Base-by-base conservation (phyloP, 2,113 vertebrate species). In the Lanius ludovicianus region DNA sequence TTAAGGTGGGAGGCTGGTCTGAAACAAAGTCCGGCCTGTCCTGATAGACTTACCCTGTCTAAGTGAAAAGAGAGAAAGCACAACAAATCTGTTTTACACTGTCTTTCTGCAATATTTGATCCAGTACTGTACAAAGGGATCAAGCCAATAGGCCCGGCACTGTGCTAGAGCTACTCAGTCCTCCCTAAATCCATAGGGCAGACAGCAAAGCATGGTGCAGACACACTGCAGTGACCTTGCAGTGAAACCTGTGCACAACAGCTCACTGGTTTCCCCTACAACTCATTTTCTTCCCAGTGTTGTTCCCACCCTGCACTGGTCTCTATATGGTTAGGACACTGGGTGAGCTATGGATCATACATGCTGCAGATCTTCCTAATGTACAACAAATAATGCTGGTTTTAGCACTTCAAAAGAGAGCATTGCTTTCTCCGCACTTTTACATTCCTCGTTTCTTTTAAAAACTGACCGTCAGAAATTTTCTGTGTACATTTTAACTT, bases 111-210 rank as follows among this genome's bases (percentile, higher is more conserved):
- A 55, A 8, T 7, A 46, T 55, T 55, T 64, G 19, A 53, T 42
- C 4, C 1, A 63, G 20, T n/a, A 39, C 24, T 22, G 23, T 15
- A 80, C 24, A 84, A 92, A 73, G 14, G 7, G 1, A 85, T 21
- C 59, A 60, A 68, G 50, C 13, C 13, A 28, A 13, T 16, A 64
- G 33, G 17, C 23, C 13, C 0, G 0, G 33, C 44, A 56, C 30
- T 18, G 15, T 20, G 20, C n/a, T 4, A 68, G 53, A 68, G 24
- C 18, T 59, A 53, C 14, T 50, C 28, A 50, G 53, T 55, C 13
- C 59, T 74, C 25, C 30, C 39, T 35, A 74, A 9, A 73, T 15
- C 28, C 10, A 6, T 3, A 46, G 9, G 6, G 11, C 39, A 69
- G 39, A 37, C 25, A 82, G 19, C 35, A 73, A 50, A 80, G 17